phyloP scores from a whole-genome alignment of 2,888 invertebrate species.

The Machimus atricapillus region DNA sequence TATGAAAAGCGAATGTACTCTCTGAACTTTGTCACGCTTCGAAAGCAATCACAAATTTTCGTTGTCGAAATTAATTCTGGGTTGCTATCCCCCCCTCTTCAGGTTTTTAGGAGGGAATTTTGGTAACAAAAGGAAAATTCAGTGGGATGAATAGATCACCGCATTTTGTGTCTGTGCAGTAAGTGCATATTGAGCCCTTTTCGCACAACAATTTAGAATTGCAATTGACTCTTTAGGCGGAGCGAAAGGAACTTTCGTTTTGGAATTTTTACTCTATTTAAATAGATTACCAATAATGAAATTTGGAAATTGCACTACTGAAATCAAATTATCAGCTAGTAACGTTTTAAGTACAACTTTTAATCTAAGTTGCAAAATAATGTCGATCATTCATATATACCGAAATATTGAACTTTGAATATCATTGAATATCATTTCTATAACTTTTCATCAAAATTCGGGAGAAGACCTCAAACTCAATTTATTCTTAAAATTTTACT shows the following conservation, averaged over 20 bases:
- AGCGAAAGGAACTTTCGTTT: background rate
- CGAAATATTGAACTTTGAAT: too few species aligned
- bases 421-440: too few species aligned
- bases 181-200: background rate
- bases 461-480: too few species aligned
- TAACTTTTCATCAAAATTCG: too few species aligned
- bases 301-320: too few species aligned
- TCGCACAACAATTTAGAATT: background rate
- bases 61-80: background rate
- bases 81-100: background rate
- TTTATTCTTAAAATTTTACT: too few species aligned
- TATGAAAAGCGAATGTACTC: background rate
- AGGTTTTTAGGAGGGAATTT: background rate
- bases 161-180: background rate
- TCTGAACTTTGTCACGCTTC: background rate
- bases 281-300: too few species aligned
- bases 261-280: background rate
- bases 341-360: too few species aligned
- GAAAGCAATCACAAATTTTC: background rate
- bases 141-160: background rate
- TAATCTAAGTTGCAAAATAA: too few species aligned
- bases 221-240: background rate
- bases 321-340: too few species aligned
- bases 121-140: background rate
- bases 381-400: too few species aligned